Evolutionary conservation across 1,140 invertebrate species (phyloP), one percentile per base, ranked within the genome.

Genomic region (Lineus longissimus): DNA sequence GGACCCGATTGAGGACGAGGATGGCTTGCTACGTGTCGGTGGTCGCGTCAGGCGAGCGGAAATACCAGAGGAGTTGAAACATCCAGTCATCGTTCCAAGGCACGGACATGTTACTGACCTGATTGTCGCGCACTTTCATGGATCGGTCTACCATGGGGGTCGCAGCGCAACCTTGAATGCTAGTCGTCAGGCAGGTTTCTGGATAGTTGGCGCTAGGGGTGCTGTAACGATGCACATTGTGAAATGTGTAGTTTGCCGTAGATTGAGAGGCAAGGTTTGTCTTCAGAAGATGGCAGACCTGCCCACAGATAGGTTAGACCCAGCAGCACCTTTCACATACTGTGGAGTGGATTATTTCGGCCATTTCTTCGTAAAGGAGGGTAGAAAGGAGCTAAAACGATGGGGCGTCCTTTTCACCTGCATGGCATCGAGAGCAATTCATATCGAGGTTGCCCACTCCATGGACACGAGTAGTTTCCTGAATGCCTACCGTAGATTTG

Each of bases 1-100:
- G 0, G 22, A 36, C 1, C 65, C 65, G 2, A 43, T 58, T 6
- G n/a, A 59, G 29, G 65, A 67, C 22, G 22, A 58, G 11, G 19
- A 64, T 29, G 67, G 60, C 17, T 11, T 69, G 1, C 6, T 71
- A 2, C 43, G 65, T 4, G 67, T 71, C 41, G 61, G 65, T 17
- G 70, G 70, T 1, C 19, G 70, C 9, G n/a, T 63, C 1, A 62
- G 59, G 15, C 25, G 54, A 2, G 33, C 62, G 11, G 45, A 62
- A 2, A 27, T 64, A 2, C 17, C 29, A 30, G 33, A n/a, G 4
- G 2, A 22, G 0, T 43, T 64, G 51, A 71, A 41, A 55, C 58
- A 64, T 31, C 58, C 65, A 13, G 22, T 69, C 15, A 55, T 67
- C 40, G 25, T 71, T n/a, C 63, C 62, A 25, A 36, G 60, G 55